A percentile compares a stretch with the other conserved stretches of the same genome.
phyloP scores from a whole-genome alignment of 2,113 vertebrate species.

The Gyps fulvus region DNA sequence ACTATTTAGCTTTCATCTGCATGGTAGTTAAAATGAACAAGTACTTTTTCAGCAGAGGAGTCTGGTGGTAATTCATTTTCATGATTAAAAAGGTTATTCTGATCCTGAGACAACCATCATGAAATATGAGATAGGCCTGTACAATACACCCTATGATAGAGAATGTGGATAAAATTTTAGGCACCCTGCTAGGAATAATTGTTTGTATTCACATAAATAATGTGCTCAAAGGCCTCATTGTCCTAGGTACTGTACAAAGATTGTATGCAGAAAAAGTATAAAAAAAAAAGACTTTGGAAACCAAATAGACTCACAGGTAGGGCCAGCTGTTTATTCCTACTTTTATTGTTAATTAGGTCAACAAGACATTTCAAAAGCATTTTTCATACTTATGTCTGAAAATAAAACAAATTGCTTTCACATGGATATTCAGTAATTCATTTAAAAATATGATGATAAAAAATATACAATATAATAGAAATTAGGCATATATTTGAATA shows the following conservation, averaged over 20 bases:
- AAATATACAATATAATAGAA: not conserved
- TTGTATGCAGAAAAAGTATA: not conserved
- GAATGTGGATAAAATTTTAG: not conserved
- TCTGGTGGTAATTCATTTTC: constrained; percentile 24
- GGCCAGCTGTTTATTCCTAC: not conserved
- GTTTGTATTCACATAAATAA: not conserved
- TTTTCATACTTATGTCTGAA: not conserved
- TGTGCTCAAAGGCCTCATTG: not conserved
- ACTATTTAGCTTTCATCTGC: not conserved
- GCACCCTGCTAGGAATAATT: not conserved
- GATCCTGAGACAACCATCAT: not conserved
- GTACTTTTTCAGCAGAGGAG: not conserved
- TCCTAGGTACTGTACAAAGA: not conserved
- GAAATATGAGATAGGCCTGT: constrained; percentile 6
- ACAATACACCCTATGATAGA: not conserved
- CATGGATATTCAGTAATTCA: not conserved
- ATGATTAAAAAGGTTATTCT: constrained; percentile 36
- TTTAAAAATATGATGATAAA: not conserved
- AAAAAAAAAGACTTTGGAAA: not conserved
- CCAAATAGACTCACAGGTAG: not conserved
- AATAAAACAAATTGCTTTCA: not conserved
- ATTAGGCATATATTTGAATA: not conserved
- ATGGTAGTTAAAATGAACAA: not conserved
- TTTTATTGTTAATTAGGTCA: not conserved
- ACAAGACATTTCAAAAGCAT: not conserved